Base-by-base conservation (phyloP, 2,888 invertebrate genomes). In the Monochamus alternatus region DNA sequence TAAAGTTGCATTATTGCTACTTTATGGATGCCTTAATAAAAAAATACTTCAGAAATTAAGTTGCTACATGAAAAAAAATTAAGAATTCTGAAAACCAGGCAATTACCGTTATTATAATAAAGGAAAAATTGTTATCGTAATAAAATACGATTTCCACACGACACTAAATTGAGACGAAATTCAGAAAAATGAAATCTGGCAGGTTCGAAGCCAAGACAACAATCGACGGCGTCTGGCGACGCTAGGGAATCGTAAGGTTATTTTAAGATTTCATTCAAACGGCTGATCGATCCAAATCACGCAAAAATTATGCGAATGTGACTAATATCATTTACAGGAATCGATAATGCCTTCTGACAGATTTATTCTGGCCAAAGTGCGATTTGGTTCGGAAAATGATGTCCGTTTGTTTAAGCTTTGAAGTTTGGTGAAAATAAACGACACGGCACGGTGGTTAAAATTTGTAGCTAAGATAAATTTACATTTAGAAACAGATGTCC, bases 251-350 rank as follows among this genome's bases (percentile, higher is more conserved):
- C 75, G 80, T 82, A 77, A 81, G 79, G 75, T 73, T 83, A 83
- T 82, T 81, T 82, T 81, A 82, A 81, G 77, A 14, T 77, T 80
- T 81, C 83, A 83, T 83, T 83, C 77, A 82, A 77, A 80, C 81
- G 80, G 80, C 62, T 30, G 55, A 55, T 55, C 55, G 55, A 55
- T 44, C 12, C 64, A 31, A 47, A 30, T 64, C 47, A 47, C n/a
- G 31, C 47, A 64, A 64, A 64, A 51, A 64, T 47, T 22, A 64
- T 47, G 14, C 51, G 51, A 30, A 52, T n/a, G 65, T 51, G 32
- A 65, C 30, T 52, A 65, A 14, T n/a, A 55, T 5, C 4, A 14
- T 63, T 63, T 43, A 14, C n/a, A 8, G 38, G 14, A 43, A 43
- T 43, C 7, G 62, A 62, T 62, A 62, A 62, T 47, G 10, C 3